Evolutionary conservation across 1,140 invertebrate genomes (phyloP), one percentile per base, ranked within the genome.

Genomic region (Tetramorium simillimum): DNA sequence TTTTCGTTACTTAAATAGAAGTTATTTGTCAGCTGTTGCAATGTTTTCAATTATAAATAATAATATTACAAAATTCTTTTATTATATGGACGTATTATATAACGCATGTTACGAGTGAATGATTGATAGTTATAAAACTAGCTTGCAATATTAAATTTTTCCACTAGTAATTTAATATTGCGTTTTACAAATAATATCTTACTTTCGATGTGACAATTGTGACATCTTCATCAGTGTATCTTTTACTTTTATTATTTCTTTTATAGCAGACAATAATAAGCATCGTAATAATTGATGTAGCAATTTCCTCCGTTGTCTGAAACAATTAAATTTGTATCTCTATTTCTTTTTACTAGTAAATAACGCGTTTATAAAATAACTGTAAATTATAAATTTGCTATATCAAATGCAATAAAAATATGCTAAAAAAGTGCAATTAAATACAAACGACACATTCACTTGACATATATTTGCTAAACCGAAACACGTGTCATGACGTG

Each of bases 401-500:
- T 53, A 16, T 28, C 28, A 33, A 33, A 33, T 33, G 33, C 3
- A 33, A 33, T 33, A 33, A 33, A 33, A 33, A 33, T 33, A 33
- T 33, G 3, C 33, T 33, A 33, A 33, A 33, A 33, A 33, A 33
- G 33, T 33, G 33, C 69, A 40, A 37, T 16, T n/a, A n/a, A 51
- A 73, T 33, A 33, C 33, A 69, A 49, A 51, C 49, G n/a, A 33
- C 24, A 73, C 49, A 14, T n/a, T 53, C 49, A 53, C 49, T 69
- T 69, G 67, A 69, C 43, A 69, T 10, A 49, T 69, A 49, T 46
- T 73, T n/a, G 28, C 46, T 49, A 53, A 73, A 28, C 9, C 70
- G 24, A 51, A 16, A 37, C 70, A 28, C 10, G 49, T 37, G 70
- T 73, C 28, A 49, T 10, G 3, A n/a, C 43, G 16, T 14, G 70